A percentile compares a stretch with the other conserved stretches of the same genome.
These are phyloP conservation scores for Nezara viridula DNA, from an alignment of 2,888 invertebrate species.

Conservation along the genomic window DNA sequence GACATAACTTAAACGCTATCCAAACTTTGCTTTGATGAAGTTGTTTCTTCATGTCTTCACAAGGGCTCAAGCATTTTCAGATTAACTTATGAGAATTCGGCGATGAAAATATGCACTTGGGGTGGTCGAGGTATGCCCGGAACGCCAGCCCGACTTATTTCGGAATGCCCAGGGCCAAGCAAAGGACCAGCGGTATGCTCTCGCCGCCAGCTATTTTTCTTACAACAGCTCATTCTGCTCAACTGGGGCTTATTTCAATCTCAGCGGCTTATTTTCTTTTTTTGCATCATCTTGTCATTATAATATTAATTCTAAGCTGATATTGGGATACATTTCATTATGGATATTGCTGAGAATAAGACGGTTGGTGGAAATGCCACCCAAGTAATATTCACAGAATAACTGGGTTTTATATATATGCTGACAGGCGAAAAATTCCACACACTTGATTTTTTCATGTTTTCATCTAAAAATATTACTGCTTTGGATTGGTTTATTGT, in stretches of 20 bases:
- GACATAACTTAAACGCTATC: slow-evolving; percentile 10
- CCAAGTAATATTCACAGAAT: too few species aligned
- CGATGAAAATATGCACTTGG: slow-evolving; percentile 45
- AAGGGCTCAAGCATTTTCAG: slow-evolving; percentile 49
- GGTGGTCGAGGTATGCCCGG: background rate
- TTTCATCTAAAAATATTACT: too few species aligned
- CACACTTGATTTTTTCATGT: too few species aligned
- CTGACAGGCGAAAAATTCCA: too few species aligned
- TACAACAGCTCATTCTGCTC: slow-evolving; percentile 19
- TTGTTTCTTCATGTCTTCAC: slow-evolving; percentile 48
- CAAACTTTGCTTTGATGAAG: slow-evolving; percentile 17
- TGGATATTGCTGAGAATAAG: too few species aligned
- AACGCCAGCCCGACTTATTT: slow-evolving; percentile 42
- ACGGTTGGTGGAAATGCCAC: too few species aligned
- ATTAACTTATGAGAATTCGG: slow-evolving; percentile 47
- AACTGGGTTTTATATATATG: too few species aligned
- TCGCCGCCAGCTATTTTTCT: background rate
- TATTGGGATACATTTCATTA: background rate
- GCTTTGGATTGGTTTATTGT: too few species aligned
- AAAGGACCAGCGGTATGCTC: slow-evolving; percentile 22
- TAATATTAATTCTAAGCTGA: background rate
- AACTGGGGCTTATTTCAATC: background rate
- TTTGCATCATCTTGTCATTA: background rate
- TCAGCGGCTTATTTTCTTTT: background rate
- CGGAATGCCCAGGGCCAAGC: slow-evolving; percentile 21